Conservation (phyloP, 1,140 invertebrate genomes). For the Pectinophora gossypiella region DNA sequence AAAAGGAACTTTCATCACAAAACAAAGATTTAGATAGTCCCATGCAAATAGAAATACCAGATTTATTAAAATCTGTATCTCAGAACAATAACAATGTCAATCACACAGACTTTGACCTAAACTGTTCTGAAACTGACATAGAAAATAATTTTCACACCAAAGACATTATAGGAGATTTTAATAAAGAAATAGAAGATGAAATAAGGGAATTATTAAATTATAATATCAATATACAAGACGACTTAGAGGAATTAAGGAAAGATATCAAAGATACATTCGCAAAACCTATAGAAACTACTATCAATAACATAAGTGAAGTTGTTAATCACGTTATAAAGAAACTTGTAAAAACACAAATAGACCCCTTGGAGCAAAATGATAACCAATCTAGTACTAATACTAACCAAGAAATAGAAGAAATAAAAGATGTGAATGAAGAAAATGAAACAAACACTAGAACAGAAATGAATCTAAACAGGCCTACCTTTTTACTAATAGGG, state of each 20-base stretch:
- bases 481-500: conserved; percentile 64
- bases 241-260: conserved; percentile 66
- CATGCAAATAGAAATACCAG: conserved; percentile 49
- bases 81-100: conserved; percentile 49
- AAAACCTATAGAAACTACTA: conserved; percentile 67
- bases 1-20: conserved; percentile 11
- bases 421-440: conserved; percentile 42
- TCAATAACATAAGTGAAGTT: conserved; percentile 72
- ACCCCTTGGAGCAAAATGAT: conserved; percentile 28
- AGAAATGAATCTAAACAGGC: conserved; percentile 61
- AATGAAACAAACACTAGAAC: conserved; percentile 56
- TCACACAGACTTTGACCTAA: conserved; percentile 33
- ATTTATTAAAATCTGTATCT: conserved; percentile 52
- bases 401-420: conserved; percentile 25
- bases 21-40: conserved; percentile 24
- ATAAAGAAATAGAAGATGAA: conserved; percentile 75
- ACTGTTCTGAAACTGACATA: conserved; percentile 53
- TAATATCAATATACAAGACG: conserved; percentile 68
- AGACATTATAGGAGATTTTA: conserved; percentile 75
- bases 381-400: conserved; percentile 11
- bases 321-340: conserved; percentile 72
- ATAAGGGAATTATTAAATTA: conserved; percentile 65
- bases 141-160: conserved; percentile 66
- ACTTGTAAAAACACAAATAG: conserved; percentile 52
- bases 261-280: conserved; percentile 70